Evolutionary conservation across 2,797 vertebrate genomes (phyloP).

Genomic region (Falco concolor): DNA sequence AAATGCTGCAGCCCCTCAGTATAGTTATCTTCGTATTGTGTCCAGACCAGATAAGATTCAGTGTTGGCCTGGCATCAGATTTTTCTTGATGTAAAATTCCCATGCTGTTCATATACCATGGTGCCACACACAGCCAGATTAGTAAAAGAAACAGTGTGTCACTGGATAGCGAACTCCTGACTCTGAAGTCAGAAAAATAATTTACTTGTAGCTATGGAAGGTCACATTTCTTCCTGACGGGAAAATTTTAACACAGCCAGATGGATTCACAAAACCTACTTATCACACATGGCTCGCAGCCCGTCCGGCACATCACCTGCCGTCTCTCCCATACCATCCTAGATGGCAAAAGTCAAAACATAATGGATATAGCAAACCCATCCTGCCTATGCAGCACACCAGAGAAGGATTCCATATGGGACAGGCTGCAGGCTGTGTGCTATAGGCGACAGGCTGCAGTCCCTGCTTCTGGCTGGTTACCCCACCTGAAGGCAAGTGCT

Average conservation of each 20-base stretch:
- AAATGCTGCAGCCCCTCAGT: neutral
- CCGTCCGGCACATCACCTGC: neutral
- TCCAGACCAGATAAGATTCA: neutral
- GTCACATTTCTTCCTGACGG: neutral
- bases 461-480: neutral
- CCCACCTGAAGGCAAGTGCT: neutral
- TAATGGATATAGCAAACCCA: neutral
- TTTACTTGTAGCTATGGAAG: neutral
- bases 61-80: neutral
- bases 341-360: neutral
- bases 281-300: neutral
- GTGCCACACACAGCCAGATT: neutral
- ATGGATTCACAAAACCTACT: neutral
- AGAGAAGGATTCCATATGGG: accelerated
- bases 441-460: accelerated
- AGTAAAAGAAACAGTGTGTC: neutral
- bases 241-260: neutral
- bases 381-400: neutral
- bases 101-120: neutral
- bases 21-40: neutral
- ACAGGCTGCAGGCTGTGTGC: accelerated
- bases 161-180: neutral
- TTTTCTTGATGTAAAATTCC: neutral
- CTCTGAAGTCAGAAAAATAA: neutral
- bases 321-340: neutral